Percentiles rank a stretch among this genome's conserved stretches.
Evolutionary conservation across 2,113 vertebrate species (phyloP).

Genomic region (Anolis carolinensis): DNA sequence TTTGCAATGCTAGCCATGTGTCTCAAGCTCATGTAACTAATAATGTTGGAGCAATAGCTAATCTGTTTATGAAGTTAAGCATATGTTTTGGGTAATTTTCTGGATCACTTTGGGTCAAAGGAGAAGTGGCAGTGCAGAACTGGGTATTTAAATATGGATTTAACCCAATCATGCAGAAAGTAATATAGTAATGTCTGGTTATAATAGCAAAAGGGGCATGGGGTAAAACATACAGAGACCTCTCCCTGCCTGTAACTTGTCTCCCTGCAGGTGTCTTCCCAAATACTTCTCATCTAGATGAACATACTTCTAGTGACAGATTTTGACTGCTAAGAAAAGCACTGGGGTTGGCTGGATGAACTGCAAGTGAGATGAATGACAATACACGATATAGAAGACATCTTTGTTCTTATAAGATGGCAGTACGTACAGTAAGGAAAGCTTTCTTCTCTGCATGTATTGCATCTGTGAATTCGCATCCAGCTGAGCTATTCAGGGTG

Average conservation of each 20-base stretch:
- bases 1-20: slow-evolving; percentile 6
- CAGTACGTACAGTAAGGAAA: no score
- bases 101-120: background rate
- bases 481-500: no score
- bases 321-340: background rate
- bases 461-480: no score
- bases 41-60: background rate
- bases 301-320: background rate
- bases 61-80: background rate
- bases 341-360: background rate
- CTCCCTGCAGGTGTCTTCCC: background rate
- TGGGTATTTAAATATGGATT: background rate
- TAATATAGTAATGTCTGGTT: background rate
- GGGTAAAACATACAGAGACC: background rate
- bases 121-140: background rate
- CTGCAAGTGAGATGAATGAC: background rate
- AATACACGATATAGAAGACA: no score
- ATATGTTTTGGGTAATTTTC: background rate
- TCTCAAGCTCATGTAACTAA: background rate
- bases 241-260: background rate
- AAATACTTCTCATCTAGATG: no score
- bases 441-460: no score
- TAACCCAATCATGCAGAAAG: background rate
- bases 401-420: no score
- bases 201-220: background rate